Conservation (phyloP, 2,113 vertebrate species). For the Deroptyus accipitrinus region DNA sequence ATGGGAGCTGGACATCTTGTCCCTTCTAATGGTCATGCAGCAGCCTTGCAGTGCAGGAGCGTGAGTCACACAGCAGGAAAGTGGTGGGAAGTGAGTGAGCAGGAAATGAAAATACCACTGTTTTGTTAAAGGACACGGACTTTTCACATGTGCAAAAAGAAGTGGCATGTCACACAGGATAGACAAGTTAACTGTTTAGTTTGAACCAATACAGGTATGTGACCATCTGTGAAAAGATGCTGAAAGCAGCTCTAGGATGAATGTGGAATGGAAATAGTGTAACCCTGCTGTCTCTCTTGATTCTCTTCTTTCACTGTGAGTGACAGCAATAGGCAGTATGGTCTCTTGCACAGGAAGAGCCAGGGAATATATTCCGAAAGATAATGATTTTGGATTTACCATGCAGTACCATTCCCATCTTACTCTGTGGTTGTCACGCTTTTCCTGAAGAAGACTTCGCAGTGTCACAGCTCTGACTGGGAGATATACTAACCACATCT, state of each 20-base stretch:
- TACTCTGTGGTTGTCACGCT: background rate
- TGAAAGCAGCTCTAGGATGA: background rate
- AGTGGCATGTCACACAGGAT: background rate
- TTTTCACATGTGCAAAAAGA: background rate
- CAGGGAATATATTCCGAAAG: background rate
- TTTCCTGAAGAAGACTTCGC: background rate
- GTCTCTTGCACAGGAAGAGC: background rate
- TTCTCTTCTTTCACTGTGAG: background rate
- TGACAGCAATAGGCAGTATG: background rate
- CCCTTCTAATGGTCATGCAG: background rate
- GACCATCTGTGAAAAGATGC: background rate
- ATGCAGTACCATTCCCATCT: background rate
- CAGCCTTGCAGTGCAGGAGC: background rate
- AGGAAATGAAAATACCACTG: background rate
- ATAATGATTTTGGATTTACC: background rate
- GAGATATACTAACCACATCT: background rate
- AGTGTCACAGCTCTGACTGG: background rate
- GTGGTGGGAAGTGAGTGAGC: background rate
- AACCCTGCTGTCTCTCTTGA: background rate
- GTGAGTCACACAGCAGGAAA: background rate
- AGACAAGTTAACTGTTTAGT: background rate
- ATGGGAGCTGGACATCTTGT: background rate
- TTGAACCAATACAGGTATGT: background rate
- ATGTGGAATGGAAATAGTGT: accelerated
- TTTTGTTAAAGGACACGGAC: background rate